These are phyloP conservation scores for Netelia virgata DNA, from an alignment of 2,888 invertebrate species.

Conservation along the genomic window DNA sequence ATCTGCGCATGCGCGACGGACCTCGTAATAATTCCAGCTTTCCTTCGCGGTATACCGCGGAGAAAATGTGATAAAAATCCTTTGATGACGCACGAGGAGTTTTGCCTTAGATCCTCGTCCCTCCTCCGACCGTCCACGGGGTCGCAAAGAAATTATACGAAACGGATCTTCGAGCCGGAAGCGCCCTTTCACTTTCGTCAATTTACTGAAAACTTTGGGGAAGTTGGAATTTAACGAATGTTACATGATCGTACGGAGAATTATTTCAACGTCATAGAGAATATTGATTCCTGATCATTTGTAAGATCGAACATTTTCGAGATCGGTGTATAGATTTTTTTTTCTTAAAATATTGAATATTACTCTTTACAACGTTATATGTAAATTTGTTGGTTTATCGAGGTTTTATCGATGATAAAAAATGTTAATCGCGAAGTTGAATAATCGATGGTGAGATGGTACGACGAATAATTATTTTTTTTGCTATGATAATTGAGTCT, in stretches of 20 bases:
- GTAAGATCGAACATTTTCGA: no score
- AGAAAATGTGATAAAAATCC: slow-evolving; percentile 44
- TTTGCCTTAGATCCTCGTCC: background rate
- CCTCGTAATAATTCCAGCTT: slow-evolving; percentile 65
- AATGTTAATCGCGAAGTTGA: no score
- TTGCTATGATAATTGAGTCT: background rate
- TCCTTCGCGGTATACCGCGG: slow-evolving; percentile 55
- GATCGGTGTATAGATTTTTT: no score
- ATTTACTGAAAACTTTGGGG: slow-evolving; percentile 3
- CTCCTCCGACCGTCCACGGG: background rate
- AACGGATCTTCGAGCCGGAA: slow-evolving; percentile 61
- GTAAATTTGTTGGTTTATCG: no score
- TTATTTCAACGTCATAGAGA: background rate
- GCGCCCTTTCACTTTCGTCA: slow-evolving; percentile 52
- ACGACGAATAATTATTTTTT: background rate
- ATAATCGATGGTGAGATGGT: no score
- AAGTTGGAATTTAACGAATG: background rate
- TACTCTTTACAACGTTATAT: no score
- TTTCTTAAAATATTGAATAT: no score
- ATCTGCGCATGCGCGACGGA: slow-evolving; percentile 55
- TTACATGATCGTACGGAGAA: background rate
- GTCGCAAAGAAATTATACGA: slow-evolving; percentile 48
- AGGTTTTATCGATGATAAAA: no score
- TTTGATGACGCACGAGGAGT: slow-evolving; percentile 65
- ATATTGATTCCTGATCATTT: no score